These are phyloP conservation scores for Xestia xanthographa DNA, from an alignment of 2,888 invertebrate species.

Conservation along the genomic window DNA sequence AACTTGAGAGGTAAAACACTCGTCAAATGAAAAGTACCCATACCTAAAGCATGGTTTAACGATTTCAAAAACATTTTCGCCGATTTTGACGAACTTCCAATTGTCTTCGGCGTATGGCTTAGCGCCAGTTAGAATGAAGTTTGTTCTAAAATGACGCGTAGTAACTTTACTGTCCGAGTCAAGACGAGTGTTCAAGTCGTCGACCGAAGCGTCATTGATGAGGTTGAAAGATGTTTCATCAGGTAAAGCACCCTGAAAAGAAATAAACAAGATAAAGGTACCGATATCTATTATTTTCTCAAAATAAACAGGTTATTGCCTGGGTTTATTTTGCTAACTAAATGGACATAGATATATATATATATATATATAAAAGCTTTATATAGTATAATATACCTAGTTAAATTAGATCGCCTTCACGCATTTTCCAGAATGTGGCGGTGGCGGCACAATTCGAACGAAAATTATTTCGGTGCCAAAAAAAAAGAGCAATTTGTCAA, in stretches of 20 bases:
- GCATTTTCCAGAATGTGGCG: no score
- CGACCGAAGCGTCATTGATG: conserved; percentile 92
- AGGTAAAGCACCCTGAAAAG: conserved; percentile 91
- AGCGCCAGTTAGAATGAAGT: conserved; percentile 92
- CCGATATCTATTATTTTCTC: not conserved
- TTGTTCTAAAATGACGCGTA: conserved; percentile 92
- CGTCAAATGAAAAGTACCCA: not conserved
- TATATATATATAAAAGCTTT: no score
- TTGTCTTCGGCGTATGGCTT: conserved; percentile 92
- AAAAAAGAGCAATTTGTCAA: not conserved
- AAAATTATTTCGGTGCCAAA: not conserved
- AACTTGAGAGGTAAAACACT: not conserved
- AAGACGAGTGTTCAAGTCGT: conserved; percentile 92
- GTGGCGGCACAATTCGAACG: not conserved
- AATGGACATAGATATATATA: no score
- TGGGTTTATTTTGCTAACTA: not conserved
- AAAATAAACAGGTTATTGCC: not conserved
- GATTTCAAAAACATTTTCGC: conserved; percentile 91
- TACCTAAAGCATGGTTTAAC: conserved; percentile 92
- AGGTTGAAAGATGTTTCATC: conserved; percentile 93
- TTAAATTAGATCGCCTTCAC: no score
- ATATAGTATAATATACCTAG: no score
- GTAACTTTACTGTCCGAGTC: conserved; percentile 83
- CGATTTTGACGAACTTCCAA: conserved; percentile 94
- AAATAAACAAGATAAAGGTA: not conserved